Base-by-base conservation (phyloP, 2,888 invertebrate genomes). In the Megastigmus dorsalis region DNA sequence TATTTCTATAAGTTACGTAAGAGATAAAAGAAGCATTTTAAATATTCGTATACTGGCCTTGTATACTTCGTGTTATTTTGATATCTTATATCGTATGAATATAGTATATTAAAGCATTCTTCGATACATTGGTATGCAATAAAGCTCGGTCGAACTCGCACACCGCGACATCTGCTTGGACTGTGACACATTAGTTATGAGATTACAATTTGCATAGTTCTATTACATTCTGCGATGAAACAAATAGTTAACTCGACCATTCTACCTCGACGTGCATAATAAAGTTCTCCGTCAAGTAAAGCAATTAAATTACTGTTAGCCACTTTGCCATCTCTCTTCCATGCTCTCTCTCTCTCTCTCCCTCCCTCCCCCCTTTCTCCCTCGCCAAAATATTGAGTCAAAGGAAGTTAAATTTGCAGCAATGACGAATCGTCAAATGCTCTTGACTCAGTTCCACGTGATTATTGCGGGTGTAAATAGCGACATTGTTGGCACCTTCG, bases 151-250 rank as follows among this genome's bases (percentile, higher is more conserved):
- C 43, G 38, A 2, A 18, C 26, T 50, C 13, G 10, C 20, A 7
- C n/a, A 7, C n/a, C 20, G 5, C 30, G 3, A 0, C 33, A 3
- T n/a, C n/a, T n/a, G 20, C 36, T n/a, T 1, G 1, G 7, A 18
- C n/a, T 23, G 18, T 7, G 63, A 65, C 33, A 28, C 26, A 23
- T 65, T 50, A 50, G 52, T 52, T 65, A 38, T 26, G 38, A 26
- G 28, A 66, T 41, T 54, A 54, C 54, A 33, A 66, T 30, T 43
- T 28, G 43, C 54, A 30, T 18, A 43, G 66, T 55, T 66, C 41
- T n/a, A 30, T 55, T 30, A 18, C n/a, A 55, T 20, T 62, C 23
- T 1, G 15, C 33, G 30, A 62, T 48, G 26, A 54, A n/a, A 43
- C 13, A 43, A 30, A 18, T 43, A 43, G 3, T 43, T 43, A 54